Base-by-base conservation (phyloP, 2,888 invertebrate genomes). In the Clostera curtula region DNA sequence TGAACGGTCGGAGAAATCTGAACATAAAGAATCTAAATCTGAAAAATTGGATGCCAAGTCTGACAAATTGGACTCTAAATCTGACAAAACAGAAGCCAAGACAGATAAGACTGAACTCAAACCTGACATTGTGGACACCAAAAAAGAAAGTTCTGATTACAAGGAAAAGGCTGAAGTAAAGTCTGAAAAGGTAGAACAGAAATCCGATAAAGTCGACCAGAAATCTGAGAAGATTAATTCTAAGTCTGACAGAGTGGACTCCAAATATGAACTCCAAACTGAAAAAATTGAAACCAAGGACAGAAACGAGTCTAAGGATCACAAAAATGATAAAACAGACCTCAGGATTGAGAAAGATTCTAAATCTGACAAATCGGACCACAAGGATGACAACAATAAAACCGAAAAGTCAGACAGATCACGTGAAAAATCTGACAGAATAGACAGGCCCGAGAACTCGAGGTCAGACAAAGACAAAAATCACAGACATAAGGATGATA, bases 401-500 rank as follows among this genome's bases (percentile, higher is more conserved):
- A 14, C 16, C 1, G 44, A 46, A n/a, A 45, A 45, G 34, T 14
- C 36, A 4, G 44, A 46, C 10, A 43, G 42, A 19, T 9, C 31
- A 5, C 47, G 49, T 19, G 12, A 29, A 11, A 49, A 49, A 36
- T 31, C 46, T 1, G 64, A 60, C 2, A 49, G 41, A 11, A 34
- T 38, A 9, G 61, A 56, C 2, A 51, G 49, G 36, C 16, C 36
- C 12, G 31, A 28, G 31, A 37, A 15, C 34, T 39, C 6, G 34
- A n/a, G 30, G 31, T 10, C 19, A 2, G 65, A 67, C 15, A 67
- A 58, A 24, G 61, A 52, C 18, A 49, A 65, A 24, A 44, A 46
- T 2, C 59, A 71, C 36, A 70, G 64, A 37, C 67, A 73, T 27
- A 67, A 61, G 33, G 70, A 70, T 8, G 48, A 50, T 8, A 50